Conservation (phyloP, 2,888 invertebrate genomes). For the Spilosoma lubricipeda region DNA sequence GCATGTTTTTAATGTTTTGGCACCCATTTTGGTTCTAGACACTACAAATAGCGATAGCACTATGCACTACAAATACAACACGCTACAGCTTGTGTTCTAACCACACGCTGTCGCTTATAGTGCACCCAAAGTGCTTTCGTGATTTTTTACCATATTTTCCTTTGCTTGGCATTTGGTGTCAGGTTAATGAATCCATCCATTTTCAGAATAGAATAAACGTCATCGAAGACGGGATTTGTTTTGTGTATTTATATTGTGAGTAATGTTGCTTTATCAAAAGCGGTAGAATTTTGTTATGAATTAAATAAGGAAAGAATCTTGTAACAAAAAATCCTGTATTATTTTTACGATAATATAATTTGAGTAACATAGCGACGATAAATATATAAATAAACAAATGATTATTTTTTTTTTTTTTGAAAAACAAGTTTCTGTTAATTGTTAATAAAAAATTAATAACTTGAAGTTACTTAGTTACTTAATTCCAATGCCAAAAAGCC, state of each 20-base stretch:
- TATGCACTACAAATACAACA: neutral
- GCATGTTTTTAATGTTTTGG: neutral
- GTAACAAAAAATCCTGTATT: neutral
- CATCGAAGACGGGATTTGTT: neutral
- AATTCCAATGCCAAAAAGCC: too few species aligned
- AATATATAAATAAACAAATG: neutral
- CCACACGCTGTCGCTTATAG: constrained; percentile 24
- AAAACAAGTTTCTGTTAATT: too few species aligned
- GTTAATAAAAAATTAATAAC: too few species aligned
- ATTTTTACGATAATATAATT: neutral
- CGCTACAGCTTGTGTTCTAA: constrained; percentile 5
- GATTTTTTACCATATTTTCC: constrained; percentile 38
- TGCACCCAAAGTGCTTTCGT: constrained; percentile 37
- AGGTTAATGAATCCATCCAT: constrained; percentile 13
- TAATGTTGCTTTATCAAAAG: too few species aligned
- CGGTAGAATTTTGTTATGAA: too few species aligned
- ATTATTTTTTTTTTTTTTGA: too few species aligned
- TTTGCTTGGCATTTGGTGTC: constrained; percentile 17
- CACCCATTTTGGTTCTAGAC: too few species aligned
- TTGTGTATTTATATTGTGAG: neutral
- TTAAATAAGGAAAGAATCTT: neutral
- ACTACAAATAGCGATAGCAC: neutral
- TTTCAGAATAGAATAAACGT: neutral
- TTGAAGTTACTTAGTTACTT: too few species aligned
- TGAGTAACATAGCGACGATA: neutral